Evolutionary conservation across 1,140 invertebrate genomes (phyloP), one percentile per base, ranked within the genome.

Genomic region (Melitaea cinxia): DNA sequence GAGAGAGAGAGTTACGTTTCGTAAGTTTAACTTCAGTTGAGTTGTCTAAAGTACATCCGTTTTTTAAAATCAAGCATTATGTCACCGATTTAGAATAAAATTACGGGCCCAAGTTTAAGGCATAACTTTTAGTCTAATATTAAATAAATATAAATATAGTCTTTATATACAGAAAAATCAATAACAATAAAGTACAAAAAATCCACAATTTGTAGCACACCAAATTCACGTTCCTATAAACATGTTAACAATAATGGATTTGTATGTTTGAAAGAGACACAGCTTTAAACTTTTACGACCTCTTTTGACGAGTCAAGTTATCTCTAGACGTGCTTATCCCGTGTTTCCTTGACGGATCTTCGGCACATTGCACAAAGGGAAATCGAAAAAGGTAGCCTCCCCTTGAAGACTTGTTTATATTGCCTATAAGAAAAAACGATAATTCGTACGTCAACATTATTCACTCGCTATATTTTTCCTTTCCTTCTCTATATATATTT

Each of bases 331-430:
- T 37, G 26, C 52, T 54, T 54, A 54, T 54, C 45, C 57, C 45
- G 28, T 14, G 19, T 33, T 59, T 59, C 57, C 57, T 59, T 42
- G 42, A 55, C 28, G 45, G 57, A 59, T 30, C 45, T 59, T 35
- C 57, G 57, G 57, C 42, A 23, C 57, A 47, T 59, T 59, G 42
- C 28, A 50, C 45, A 59, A 59, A 54, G 52, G n/a, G 52, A 54
- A 54, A 54, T 54, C 52, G 52, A 54, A 54, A 54, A 54, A 35
- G 30, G 52, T 54, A 30, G 19, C 15, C 42, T 33, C 42, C 42
- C 50, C 50, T n/a, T 33, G 15, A 54, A 37, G 30, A 54, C 30
- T 54, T 54, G 28, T 35, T 33, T 30, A 21, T 35, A 30, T 54
- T 35, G 30, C 30, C 5, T 35, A 52, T 37, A 37, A 6, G 17